Conservation (phyloP, 2,888 invertebrate species). For the Harpalus rufipes region DNA sequence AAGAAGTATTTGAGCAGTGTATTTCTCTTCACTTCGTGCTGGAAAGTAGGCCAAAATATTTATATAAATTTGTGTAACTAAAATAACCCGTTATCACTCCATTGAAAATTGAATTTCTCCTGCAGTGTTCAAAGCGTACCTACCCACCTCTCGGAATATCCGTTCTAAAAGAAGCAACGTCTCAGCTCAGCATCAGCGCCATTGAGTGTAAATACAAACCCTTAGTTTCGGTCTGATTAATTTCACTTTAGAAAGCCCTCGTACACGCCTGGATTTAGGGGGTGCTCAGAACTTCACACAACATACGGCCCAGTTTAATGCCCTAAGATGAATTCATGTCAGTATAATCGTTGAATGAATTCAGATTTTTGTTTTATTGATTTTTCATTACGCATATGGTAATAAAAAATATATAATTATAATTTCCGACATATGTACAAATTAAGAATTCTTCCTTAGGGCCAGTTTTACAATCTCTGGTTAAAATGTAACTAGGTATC, state of each 20-base stretch:
- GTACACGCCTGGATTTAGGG: not conserved
- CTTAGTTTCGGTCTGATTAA: constrained; percentile 61
- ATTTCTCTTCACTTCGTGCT: not conserved
- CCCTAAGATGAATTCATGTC: not conserved
- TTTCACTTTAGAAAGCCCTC: constrained; percentile 53
- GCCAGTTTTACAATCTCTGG: too few relatives aligned
- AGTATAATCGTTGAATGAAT: not conserved
- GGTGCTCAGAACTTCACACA: not conserved
- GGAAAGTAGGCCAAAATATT: constrained; percentile 6
- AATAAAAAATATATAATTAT: too few relatives aligned
- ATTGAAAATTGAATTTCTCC: constrained; percentile 43
- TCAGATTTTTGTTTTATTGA: too few relatives aligned
- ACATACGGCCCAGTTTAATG: not conserved
- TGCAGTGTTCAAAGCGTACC: constrained; percentile 8
- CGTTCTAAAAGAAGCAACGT: constrained; percentile 31
- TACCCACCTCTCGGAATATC: not conserved
- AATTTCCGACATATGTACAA: too few relatives aligned
- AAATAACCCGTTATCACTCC: constrained; percentile 36
- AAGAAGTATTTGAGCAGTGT: too few relatives aligned
- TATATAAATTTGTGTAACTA: constrained; percentile 25
- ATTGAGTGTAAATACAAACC: constrained; percentile 34
- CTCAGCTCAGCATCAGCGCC: not conserved
- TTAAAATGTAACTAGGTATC: too few relatives aligned
- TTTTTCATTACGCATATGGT: too few relatives aligned
- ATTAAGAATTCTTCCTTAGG: too few relatives aligned